phyloP scores from a whole-genome alignment of 2,797 vertebrate genomes.

The Enteromius argenteus region DNA sequence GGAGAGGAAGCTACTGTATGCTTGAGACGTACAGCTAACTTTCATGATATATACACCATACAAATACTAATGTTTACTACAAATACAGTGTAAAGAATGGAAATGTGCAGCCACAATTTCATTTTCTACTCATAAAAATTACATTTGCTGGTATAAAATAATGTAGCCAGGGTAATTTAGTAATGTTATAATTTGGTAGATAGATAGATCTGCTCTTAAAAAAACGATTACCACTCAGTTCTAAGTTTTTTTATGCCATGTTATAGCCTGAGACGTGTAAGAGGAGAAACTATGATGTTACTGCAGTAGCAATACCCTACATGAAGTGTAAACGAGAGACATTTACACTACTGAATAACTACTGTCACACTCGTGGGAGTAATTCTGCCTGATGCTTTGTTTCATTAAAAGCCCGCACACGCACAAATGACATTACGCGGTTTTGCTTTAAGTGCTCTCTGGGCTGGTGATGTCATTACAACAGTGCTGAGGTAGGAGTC shows the following conservation, averaged over 20 bases:
- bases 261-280: neutral
- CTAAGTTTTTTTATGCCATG: neutral
- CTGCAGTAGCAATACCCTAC: neutral
- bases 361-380: constrained; percentile 37
- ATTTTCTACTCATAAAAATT: neutral
- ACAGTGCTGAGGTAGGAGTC: constrained; percentile 49
- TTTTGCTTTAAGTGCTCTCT: constrained; percentile 46
- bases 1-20: neutral
- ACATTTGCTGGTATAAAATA: neutral
- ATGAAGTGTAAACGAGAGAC: neutral
- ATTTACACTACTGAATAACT: constrained; percentile 6
- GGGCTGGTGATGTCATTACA: constrained; percentile 41
- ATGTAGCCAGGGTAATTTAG: neutral
- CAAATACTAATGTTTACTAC: neutral
- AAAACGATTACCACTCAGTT: neutral
- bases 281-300: neutral
- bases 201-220: neutral
- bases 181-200: neutral
- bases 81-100: neutral
- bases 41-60: neutral
- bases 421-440: constrained; percentile 62
- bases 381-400: constrained; percentile 53
- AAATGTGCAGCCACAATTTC: neutral
- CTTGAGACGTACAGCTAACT: neutral
- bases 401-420: constrained; percentile 57